Conservation (phyloP, 30 jellyfish, hydroid and myxozoan genomes). For the Aurelia aurita region DNA sequence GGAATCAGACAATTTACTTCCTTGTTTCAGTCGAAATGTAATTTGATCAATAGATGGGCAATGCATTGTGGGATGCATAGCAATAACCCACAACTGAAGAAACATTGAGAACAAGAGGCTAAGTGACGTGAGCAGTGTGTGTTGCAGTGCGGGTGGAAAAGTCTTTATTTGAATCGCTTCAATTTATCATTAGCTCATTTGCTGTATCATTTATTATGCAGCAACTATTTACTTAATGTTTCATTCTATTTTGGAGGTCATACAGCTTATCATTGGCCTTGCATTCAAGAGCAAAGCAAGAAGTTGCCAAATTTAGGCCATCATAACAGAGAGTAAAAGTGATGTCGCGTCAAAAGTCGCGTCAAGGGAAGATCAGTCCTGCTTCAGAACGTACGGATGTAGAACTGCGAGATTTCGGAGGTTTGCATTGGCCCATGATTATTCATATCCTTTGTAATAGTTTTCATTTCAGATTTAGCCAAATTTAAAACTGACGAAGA, state of each 20-base stretch:
- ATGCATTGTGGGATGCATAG: conserved; percentile 33
- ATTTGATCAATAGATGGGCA: neutral
- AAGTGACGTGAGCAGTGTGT: too few species aligned
- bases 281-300: neutral
- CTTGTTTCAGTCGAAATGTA: neutral
- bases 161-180: neutral
- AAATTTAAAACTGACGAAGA: too few species aligned
- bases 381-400: neutral
- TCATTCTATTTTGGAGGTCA: too few species aligned
- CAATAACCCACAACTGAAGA: conserved; percentile 10
- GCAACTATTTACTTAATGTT: too few species aligned
- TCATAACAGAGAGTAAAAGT: too few species aligned
- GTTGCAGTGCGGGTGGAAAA: too few species aligned
- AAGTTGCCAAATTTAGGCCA: neutral
- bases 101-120: neutral
- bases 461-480: too few species aligned
- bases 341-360: conserved; percentile 40
- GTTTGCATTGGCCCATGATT: neutral
- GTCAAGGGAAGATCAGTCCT: conserved; percentile 33
- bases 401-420: conserved; percentile 17
- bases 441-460: too few species aligned
- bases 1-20: neutral
- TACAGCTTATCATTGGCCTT: too few species aligned
- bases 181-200: neutral
- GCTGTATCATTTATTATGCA: neutral